These are phyloP conservation scores for Hippopotamyrus pictus DNA, from an alignment of 2,797 vertebrate genomes.

Conservation along the genomic window DNA sequence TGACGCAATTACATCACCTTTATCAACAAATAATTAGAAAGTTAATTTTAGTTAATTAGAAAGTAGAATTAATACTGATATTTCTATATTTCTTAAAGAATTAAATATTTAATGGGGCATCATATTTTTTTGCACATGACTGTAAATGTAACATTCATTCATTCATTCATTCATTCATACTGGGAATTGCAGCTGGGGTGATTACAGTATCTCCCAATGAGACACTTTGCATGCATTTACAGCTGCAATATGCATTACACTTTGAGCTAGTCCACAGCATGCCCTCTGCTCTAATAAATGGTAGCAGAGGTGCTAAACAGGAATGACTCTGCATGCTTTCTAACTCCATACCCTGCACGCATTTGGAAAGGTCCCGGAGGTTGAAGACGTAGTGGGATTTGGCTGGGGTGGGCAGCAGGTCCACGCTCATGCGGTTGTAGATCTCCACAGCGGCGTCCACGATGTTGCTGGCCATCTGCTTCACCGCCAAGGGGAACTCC, in stretches of 20 bases:
- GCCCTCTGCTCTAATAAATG: background rate
- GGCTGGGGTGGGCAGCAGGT: slow-evolving; percentile 78
- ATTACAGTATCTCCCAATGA: background rate
- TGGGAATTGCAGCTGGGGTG: background rate
- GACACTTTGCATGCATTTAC: background rate
- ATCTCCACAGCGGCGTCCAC: slow-evolving; percentile 79
- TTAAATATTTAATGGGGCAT: background rate
- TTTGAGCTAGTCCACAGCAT: background rate
- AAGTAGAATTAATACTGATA: background rate
- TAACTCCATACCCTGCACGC: slow-evolving; percentile 70
- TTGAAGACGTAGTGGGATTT: slow-evolving; percentile 86
- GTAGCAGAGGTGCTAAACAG: background rate
- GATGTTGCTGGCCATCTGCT: slow-evolving; percentile 61
- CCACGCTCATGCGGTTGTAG: slow-evolving; percentile 75
- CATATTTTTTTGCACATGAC: background rate
- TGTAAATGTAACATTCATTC: background rate
- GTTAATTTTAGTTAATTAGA: too few species aligned
- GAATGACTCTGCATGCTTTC: background rate
- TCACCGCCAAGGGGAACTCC: slow-evolving; percentile 69
- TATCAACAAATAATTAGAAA: background rate
- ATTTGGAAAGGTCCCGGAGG: slow-evolving; percentile 79
- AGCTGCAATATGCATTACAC: too few species aligned
- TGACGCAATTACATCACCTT: background rate
- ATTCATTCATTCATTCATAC: background rate
- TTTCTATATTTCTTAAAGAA: background rate